Evolutionary conservation across 2,888 invertebrate species (phyloP), one percentile per base, ranked within the genome.

Genomic region (Deilephila elpenor): DNA sequence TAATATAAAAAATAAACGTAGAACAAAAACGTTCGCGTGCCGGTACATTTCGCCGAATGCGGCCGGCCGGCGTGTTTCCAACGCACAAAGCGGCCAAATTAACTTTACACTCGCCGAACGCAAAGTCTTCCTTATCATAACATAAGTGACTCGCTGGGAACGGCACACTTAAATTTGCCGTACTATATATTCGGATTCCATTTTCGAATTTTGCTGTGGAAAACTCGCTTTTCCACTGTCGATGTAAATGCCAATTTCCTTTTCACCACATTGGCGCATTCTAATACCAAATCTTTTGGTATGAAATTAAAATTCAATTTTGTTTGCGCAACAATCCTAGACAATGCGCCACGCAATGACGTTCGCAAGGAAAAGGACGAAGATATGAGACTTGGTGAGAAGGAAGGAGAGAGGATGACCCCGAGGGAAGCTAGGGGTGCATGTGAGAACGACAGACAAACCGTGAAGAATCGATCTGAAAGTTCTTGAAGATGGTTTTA

Each of bases 281-380:
- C 77, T 25, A 87, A 84, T 83, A 82, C 79, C 76, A 76, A 85
- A 86, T 83, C 82, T 89, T 87, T 32, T 3, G 0, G 32, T 0
- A 62, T 73, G 29, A 67, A 0, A 6, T 78, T 84, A 89, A 77
- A 82, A 84, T 81, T 78, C 76, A 85, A 81, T 85, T 86, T 88
- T 59, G 75, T 76, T 80, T 81, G 78, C 60, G 64, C 70, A 74
- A 74, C 72, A 59, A 76, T 75, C 59, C 84, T 86, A 92, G 93
- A 93, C 94, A 93, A 93, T 93, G 94, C 93, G 93, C 93, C 90
- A 91, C 91, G 93, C 93, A 91, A 90, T 94, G 93, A 93, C 93
- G 94, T 93, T 94, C 93, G 89, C 86, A 90, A 78, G 80, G 84
- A 88, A 82, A 83, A 88, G 82, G 89, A 90, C 70, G 77, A 83